Evolutionary conservation across 2,888 invertebrate species (phyloP), one percentile per base, ranked within the genome.

Genomic region (Neoitamus cyanurus): DNA sequence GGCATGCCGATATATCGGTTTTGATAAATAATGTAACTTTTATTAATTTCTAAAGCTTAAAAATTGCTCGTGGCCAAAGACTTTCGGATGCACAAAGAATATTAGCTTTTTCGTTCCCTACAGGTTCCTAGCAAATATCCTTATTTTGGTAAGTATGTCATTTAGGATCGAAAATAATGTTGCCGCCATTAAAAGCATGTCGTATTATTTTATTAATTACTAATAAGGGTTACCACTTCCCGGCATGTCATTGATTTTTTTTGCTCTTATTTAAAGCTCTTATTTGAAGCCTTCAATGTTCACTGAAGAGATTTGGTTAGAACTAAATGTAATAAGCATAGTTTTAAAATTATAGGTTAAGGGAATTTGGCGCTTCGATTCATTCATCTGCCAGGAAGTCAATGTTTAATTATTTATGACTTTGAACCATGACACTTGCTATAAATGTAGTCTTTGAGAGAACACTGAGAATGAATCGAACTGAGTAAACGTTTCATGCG

Each of bases 241-340:
- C 75, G 75, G 84, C 84, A 84, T 84, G 84, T 77, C 84, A 78
- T 58, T 25, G 20, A 34, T 34, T 72, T 48, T 46, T 75, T 28
- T 15, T 30, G 15, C 7, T 73, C 6, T 42, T 73, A 42, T 42
- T 83, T 77, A 77, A 77, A 78, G 78, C 58, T 78, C 78, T 48
- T 15, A 13, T 42, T 42, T 42, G 42, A 42, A 42, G n/a, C n/a
- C 42, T 4, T 42, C 4, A 15, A 42, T 70, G 9, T 58, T 20
- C 6, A 25, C 20, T 37, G 5, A 31, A 42, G 13, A 42, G n/a
- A 42, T n/a, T n/a, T n/a, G 6, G 6, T 42, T 13, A 42, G 13
- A 11, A 42, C n/a, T 42, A 11, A 1, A 37, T 11, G 2, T 37
- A n/a, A n/a, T n/a, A n/a, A n/a, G 37, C 37, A n/a, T 42, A 42